Base-by-base conservation (phyloP, 2,797 vertebrate genomes). In the Lindbergichthys nudifrons region DNA sequence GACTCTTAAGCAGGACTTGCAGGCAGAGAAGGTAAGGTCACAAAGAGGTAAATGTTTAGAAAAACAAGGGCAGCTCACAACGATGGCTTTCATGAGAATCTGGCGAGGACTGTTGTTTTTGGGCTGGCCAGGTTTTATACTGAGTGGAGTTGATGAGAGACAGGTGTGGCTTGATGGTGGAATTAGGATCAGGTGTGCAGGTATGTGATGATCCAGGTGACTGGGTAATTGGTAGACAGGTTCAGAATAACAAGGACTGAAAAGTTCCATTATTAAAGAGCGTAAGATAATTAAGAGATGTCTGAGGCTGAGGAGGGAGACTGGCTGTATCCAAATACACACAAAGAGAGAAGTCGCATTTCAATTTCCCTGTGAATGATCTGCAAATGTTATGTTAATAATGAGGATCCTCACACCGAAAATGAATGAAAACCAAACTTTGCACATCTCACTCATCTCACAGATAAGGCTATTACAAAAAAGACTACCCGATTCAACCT, bases 101-200 rank as follows among this genome's bases (percentile, higher is more conserved):
- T 19, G 13, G 41, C 2, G 19, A 43, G 10, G n/a, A 2, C 42
- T 51, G 56, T 61, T 51, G 51, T 61, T 36, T 45, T 16, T 53
- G 36, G 13, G 41, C 18, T 14, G 23, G 32, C 23, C 15, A 36
- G 32, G 32, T 36, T 36, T 39, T 45, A 11, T 53, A 18, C 65
- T 19, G 43, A 61, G 30, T 12, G 56, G 32, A 36, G 48, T 10
- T 41, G 63, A 70, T 59, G 66, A 78, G 52, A 41, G 45, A 19
- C 71, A 79, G 67, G 69, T 80, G 77, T 64, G 60, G 21, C 58
- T 51, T 65, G 60, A 46, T 52, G 65, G 62, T 21, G 39, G 23
- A 32, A 53, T 56, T 43, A 70, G 26, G 47, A 63, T 39, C 69
- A 79, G 65, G 58, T 73, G 56, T 61, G 52, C 71, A 50, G 46